Evolutionary conservation across 2,113 vertebrate species (phyloP).

Genomic region (Perca flavescens): DNA sequence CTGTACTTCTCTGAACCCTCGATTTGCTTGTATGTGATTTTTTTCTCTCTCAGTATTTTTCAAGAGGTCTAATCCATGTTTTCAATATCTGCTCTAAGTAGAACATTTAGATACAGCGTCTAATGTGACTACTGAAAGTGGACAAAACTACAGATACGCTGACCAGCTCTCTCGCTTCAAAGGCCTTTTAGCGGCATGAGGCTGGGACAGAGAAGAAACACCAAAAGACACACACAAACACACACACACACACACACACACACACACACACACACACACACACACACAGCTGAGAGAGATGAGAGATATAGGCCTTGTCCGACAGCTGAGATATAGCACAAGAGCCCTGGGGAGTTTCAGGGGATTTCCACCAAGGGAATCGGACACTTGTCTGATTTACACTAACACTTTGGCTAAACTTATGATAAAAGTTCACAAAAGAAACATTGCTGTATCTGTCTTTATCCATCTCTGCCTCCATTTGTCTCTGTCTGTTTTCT

Average conservation of each 20-base stretch:
- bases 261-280: constrained; percentile 27
- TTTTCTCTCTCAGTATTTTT: background rate
- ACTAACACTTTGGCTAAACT: constrained; percentile 83
- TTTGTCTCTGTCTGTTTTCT: constrained; percentile 51
- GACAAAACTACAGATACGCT: constrained; percentile 76
- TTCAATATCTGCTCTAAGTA: constrained; percentile 44
- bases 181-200: constrained; percentile 65
- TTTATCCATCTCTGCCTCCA: constrained; percentile 59
- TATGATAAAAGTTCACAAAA: constrained; percentile 79
- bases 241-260: constrained; percentile 42
- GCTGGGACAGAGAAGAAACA: constrained; percentile 61
- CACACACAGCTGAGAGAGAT: constrained; percentile 46
- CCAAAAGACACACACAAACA: constrained; percentile 30
- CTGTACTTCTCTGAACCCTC: background rate
- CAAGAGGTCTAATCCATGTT: constrained; percentile 7
- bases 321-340: constrained; percentile 80
- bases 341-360: constrained; percentile 80
- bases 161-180: constrained; percentile 81
- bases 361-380: constrained; percentile 80
- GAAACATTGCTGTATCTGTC: constrained; percentile 68
- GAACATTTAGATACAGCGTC: constrained; percentile 52
- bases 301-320: constrained; percentile 66
- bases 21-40: background rate
- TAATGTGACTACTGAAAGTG: constrained; percentile 69
- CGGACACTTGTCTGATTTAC: constrained; percentile 81